Evolutionary conservation across 1,140 invertebrate genomes (phyloP).

Genomic region (Drosophila oshimai): DNA sequence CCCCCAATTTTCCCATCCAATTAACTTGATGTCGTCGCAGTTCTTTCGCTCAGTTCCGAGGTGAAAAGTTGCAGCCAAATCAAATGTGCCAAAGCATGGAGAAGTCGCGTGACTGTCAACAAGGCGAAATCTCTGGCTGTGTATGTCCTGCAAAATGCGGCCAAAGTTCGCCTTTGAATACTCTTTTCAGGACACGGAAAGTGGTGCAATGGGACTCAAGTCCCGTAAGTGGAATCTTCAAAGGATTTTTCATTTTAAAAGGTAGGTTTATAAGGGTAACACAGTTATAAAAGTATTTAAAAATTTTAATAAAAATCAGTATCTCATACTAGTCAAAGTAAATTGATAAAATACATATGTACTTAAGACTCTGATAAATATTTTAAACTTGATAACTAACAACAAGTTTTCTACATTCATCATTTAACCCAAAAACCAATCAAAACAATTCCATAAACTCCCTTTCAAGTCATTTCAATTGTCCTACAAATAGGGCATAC

Average conservation of each 20-base stretch:
- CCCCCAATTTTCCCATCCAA: conserved; percentile 50
- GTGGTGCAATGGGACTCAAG: background rate
- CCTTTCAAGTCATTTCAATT: background rate
- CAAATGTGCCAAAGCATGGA: conserved; percentile 64
- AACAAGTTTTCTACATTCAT: too few relatives aligned
- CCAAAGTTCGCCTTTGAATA: conserved; percentile 8
- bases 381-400: too few relatives aligned
- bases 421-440: background rate
- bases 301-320: background rate
- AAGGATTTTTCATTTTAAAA: background rate
- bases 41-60: conserved; percentile 30
- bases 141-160: conserved; percentile 4
- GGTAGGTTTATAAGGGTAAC: background rate
- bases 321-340: too few relatives aligned
- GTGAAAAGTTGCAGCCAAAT: conserved; percentile 75
- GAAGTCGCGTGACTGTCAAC: conserved; percentile 69
- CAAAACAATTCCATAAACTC: background rate
- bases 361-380: too few relatives aligned
- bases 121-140: conserved; percentile 16
- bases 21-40: conserved; percentile 59
- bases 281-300: background rate
- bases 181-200: background rate
- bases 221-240: background rate
- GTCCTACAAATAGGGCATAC: conserved; percentile 23
- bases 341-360: too few relatives aligned